Percentiles rank a stretch among this genome's conserved stretches.
Evolutionary conservation across 2,797 vertebrate species (phyloP).

Genomic region (Schizothorax lantsangensis): DNA sequence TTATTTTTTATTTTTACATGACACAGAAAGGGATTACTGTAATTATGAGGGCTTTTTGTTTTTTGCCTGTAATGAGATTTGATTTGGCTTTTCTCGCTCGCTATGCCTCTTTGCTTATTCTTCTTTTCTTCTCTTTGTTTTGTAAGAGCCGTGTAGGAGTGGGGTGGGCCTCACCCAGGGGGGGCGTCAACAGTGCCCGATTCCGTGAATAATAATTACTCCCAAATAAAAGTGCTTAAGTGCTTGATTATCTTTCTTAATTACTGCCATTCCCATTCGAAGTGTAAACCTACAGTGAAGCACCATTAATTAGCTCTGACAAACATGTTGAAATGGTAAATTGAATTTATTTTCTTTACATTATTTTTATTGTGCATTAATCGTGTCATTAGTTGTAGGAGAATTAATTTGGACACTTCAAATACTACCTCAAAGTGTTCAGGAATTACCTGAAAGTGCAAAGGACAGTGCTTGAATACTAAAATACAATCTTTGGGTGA

Average conservation of each 20-base stretch:
- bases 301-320: constrained; percentile 56
- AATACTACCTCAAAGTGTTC: background rate
- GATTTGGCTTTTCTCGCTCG: constrained; percentile 30
- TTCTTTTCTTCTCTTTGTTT: constrained; percentile 50
- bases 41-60: constrained; percentile 65
- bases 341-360: background rate
- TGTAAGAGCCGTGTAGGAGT: constrained; percentile 30
- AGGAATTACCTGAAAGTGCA: background rate
- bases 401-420: background rate
- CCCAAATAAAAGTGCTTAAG: constrained; percentile 54
- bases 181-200: constrained; percentile 57
- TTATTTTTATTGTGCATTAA: background rate
- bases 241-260: constrained; percentile 62
- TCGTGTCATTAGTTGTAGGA: background rate
- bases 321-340: constrained; percentile 11
- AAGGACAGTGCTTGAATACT: constrained; percentile 11
- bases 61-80: constrained; percentile 67
- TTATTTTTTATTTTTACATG: constrained; percentile 64
- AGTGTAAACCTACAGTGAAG: constrained; percentile 17
- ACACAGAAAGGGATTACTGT: constrained; percentile 71
- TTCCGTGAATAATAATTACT: constrained; percentile 62
- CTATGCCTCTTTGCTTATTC: constrained; percentile 41
- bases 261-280: constrained; percentile 56
- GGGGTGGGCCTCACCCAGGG: constrained; percentile 57
- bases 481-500: constrained; percentile 5